Evolutionary conservation across 1,140 invertebrate species (phyloP).

Genomic region (Polyergus mexicanus): DNA sequence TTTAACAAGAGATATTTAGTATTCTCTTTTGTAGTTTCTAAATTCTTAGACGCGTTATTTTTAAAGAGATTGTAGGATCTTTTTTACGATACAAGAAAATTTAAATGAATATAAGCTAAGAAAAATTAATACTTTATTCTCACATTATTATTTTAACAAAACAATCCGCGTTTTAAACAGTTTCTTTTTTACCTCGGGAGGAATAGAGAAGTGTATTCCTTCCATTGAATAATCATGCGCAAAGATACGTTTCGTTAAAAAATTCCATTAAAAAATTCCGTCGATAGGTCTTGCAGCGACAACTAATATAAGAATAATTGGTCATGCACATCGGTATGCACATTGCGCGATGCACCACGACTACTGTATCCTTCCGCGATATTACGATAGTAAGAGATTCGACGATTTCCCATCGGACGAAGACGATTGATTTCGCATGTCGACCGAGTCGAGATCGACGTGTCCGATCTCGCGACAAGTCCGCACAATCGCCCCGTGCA

Average conservation of each 20-base stretch:
- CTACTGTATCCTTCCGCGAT: not conserved
- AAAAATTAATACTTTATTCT: not conserved
- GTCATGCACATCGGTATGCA: not conserved
- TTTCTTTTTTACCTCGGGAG: not conserved
- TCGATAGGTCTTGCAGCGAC: not conserved
- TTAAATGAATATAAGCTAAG: constrained; percentile 2
- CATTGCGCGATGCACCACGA: not conserved
- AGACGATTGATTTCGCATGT: constrained; percentile 22
- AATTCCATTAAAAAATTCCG: too few species aligned
- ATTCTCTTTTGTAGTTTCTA: not conserved
- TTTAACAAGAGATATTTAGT: not conserved
- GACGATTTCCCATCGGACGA: constrained; percentile 11
- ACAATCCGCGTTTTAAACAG: not conserved
- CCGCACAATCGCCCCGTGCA: not conserved
- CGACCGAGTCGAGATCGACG: constrained; percentile 34
- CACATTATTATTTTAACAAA: not conserved
- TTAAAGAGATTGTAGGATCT: not conserved
- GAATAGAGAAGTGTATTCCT: constrained; percentile 6
- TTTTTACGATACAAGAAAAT: not conserved
- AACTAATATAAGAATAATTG: not conserved
- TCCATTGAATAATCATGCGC: not conserved
- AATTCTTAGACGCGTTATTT: not conserved
- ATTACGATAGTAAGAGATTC: constrained; percentile 36
- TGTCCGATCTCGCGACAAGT: constrained; percentile 8
- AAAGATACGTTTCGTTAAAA: not conserved